phyloP scores from a whole-genome alignment of 2,797 vertebrate genomes.

The Rhynchotus rufescens region DNA sequence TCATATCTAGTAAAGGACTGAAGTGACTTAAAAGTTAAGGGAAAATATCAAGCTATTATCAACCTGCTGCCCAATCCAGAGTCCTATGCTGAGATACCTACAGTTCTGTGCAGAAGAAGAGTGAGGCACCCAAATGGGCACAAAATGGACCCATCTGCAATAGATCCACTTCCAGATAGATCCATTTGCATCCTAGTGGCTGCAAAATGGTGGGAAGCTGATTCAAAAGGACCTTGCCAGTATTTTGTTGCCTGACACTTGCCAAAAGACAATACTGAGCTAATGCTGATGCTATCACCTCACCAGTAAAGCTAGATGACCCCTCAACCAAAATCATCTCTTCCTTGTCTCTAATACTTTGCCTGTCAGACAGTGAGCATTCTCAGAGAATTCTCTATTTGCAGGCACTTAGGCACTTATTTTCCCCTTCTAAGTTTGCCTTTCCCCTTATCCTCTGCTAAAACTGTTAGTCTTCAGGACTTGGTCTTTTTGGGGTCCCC shows the following conservation, averaged over 20 bases:
- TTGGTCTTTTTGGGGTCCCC: neutral
- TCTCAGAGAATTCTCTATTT: neutral
- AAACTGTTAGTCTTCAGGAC: neutral
- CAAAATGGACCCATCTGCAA: neutral
- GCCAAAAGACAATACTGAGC: neutral
- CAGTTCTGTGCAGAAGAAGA: neutral
- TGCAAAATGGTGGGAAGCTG: neutral
- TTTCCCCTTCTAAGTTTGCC: neutral
- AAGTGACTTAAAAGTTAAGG: neutral
- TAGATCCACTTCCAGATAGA: neutral
- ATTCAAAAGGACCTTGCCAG: neutral
- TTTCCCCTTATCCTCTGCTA: neutral
- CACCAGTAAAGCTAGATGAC: neutral
- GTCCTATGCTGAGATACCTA: neutral
- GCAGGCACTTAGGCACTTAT: neutral
- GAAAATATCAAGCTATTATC: neutral
- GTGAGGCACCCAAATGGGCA: neutral
- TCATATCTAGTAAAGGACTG: neutral
- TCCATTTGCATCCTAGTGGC: accelerated
- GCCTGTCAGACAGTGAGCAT: neutral
- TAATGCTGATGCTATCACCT: neutral
- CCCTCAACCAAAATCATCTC: neutral
- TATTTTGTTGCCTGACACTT: neutral
- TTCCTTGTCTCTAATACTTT: neutral
- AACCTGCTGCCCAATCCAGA: neutral